Evolutionary conservation across 1,140 invertebrate genomes (phyloP).

Genomic region (Macrosteles quadrilineatus): DNA sequence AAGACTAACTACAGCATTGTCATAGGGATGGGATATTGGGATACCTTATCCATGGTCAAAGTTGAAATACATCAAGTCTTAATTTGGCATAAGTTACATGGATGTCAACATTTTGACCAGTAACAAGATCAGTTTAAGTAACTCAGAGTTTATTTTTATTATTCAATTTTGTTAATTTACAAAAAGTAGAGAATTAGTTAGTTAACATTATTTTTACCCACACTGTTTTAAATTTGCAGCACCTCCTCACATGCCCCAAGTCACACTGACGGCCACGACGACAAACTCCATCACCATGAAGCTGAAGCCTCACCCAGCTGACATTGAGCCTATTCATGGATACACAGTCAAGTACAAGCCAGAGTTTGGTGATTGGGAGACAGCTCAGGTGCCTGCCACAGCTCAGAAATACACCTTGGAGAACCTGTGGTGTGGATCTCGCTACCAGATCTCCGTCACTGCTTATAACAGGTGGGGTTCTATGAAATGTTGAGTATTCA

Average conservation of each 20-base stretch:
- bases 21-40: too few relatives aligned
- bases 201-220: too few relatives aligned
- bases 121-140: too few relatives aligned
- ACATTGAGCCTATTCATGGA: constrained; percentile 75
- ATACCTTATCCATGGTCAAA: too few relatives aligned
- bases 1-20: too few relatives aligned
- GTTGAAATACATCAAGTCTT: background rate
- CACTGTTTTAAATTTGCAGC: too few relatives aligned
- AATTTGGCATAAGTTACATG: background rate
- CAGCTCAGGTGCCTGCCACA: constrained; percentile 70
- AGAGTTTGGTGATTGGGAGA: constrained; percentile 92
- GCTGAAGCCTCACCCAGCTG: constrained; percentile 71
- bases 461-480: constrained; percentile 85
- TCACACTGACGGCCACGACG: constrained; percentile 77
- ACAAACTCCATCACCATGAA: constrained; percentile 81
- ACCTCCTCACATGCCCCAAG: constrained; percentile 79
- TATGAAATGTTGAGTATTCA: too few relatives aligned
- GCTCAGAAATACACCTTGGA: constrained; percentile 84
- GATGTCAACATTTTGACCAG: too few relatives aligned
- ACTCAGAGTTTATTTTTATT: too few relatives aligned
- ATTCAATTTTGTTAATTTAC: too few relatives aligned
- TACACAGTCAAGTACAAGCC: constrained; percentile 92
- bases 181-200: too few relatives aligned
- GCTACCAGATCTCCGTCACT: constrained; percentile 89
- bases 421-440: constrained; percentile 84